Base-by-base conservation (phyloP, 2,888 invertebrate species). In the Steinernema carpocapsae region DNA sequence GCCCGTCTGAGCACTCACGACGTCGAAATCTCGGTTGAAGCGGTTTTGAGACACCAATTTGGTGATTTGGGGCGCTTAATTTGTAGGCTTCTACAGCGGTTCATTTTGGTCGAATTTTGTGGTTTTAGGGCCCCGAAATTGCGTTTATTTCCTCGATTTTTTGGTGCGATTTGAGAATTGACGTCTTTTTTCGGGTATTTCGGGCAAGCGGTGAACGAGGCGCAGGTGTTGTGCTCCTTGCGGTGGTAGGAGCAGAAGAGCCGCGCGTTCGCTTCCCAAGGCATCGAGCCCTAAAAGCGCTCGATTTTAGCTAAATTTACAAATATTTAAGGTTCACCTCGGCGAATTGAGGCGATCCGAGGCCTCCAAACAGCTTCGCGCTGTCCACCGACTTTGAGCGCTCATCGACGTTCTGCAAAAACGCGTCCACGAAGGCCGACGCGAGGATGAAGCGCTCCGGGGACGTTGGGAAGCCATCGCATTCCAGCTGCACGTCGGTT, bases 361-460 rank as follows among this genome's bases (percentile, higher is more conserved):
- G 26, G 12, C n/a, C 14, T 56, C n/a, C 19, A 26, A 56, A 56
- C 24, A 26, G 6, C 22, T 56, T 56, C 22, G 3, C 26, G 26
- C 26, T 24, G 56, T 56, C 56, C 24, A 56, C 17, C 3, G 56
- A 3, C 26, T 56, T 26, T 3, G 56, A 14, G 17, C 26, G 6
- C 6, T 26, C 26, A 7, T 56, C 6, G 17, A 56, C 26, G 56
- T 56, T 6, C 2, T 26, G 56, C 4, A 7, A 24, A 26, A 56
- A 56, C n/a, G 82, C 83, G 24, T 83, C 83, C 22, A 82, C 77
- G 46, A 83, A 82, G 7, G 83, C 82, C 48, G 82, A 80, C 43
- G 78, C 81, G 51, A 81, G 74, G 14, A 83, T 77, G 74, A 78
- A 83, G 42, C 78, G 79, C 72, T 79, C 76, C 2, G 76, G 75